Conservation (phyloP, 2,113 vertebrate genomes). For the Ondatra zibethicus region DNA sequence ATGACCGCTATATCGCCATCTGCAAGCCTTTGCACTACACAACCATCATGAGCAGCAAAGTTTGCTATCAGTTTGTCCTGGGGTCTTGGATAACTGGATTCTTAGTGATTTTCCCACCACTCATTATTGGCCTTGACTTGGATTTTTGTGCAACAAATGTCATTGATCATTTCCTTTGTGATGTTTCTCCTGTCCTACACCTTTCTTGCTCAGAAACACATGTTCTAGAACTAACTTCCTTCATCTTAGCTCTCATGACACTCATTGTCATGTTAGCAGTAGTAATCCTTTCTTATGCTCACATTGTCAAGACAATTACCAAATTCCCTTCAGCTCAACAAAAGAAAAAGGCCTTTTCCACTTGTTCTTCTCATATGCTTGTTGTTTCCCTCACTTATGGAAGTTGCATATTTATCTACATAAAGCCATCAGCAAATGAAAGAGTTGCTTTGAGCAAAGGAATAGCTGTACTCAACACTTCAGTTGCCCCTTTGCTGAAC, state of each 20-base stretch:
- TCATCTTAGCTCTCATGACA: not conserved
- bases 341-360: constrained; percentile 39
- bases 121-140: not conserved
- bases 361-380: constrained; percentile 40
- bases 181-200: not conserved
- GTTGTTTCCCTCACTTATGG: constrained; percentile 34
- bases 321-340: not conserved
- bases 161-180: constrained; percentile 41
- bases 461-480: constrained; percentile 2
- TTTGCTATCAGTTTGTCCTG: not conserved
- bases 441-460: constrained; percentile 10
- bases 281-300: not conserved
- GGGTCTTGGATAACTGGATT: not conserved
- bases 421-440: constrained; percentile 19
- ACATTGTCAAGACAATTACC: not conserved
- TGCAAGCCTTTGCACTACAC: not conserved
- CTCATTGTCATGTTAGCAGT: not conserved
- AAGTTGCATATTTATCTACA: constrained; percentile 37
- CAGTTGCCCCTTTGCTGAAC: not conserved
- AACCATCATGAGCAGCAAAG: not conserved
- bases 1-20: not conserved
- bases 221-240: not conserved
- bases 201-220: not conserved
- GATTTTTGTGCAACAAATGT: constrained; percentile 41
- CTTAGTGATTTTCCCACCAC: not conserved